Evolutionary conservation across 2,888 invertebrate species (phyloP).

Genomic region (Macrostomum cliftonense): DNA sequence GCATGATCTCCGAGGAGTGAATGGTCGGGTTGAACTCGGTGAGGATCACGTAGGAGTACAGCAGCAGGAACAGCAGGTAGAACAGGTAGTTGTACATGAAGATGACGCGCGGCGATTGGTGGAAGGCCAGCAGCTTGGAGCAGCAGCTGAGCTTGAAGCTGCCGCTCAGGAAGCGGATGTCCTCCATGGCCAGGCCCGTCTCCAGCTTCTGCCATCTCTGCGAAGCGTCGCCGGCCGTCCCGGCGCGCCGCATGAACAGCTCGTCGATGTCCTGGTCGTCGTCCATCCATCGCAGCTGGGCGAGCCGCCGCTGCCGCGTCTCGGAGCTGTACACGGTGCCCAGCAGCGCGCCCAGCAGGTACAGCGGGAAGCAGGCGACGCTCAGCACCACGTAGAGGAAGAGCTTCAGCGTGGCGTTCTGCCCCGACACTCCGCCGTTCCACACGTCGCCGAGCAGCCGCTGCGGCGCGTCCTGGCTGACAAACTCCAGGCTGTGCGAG

Average conservation of each 20-base stretch:
- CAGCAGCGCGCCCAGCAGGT: too few species aligned
- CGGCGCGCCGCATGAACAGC: too few species aligned
- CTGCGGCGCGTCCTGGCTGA: constrained; percentile 2
- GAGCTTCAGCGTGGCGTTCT: not conserved
- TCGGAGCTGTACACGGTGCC: too few species aligned
- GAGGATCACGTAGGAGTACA: not conserved
- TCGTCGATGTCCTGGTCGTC: too few species aligned
- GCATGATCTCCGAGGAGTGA: not conserved
- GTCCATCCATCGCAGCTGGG: too few species aligned
- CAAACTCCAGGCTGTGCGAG: constrained; percentile 3
- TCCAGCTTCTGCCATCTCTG: too few species aligned
- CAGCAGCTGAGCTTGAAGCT: too few species aligned
- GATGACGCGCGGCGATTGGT: not conserved
- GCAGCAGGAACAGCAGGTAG: not conserved
- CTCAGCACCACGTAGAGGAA: not conserved
- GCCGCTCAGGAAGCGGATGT: too few species aligned
- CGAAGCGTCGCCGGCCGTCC: too few species aligned
- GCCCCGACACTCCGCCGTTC: constrained; percentile 3
- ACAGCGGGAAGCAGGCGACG: too few species aligned
- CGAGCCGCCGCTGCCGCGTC: too few species aligned
- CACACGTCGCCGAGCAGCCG: constrained; percentile 2
- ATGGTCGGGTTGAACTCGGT: not conserved
- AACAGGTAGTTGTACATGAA: not conserved
- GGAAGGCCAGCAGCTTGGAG: not conserved
- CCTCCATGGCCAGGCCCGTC: too few species aligned